Base-by-base conservation (phyloP, 2,113 vertebrate species). In the Ceyx margarethae region DNA sequence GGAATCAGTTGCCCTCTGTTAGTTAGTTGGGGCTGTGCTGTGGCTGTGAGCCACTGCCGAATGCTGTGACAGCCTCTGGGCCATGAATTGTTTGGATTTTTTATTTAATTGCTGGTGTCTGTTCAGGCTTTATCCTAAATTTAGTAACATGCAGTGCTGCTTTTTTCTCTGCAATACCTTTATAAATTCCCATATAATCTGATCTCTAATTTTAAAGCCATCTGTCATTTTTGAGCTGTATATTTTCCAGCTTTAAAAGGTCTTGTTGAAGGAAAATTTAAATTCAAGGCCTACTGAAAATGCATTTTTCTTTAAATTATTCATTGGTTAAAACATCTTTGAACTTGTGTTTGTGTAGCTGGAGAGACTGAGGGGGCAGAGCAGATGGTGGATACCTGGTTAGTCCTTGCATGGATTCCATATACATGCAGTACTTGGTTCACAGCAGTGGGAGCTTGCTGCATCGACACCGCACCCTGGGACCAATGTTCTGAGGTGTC, bases 301-400 rank as follows among this genome's bases (percentile, higher is more conserved):
- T 42, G 80, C 69, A 15, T 95, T 92, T 95, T 87, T 79, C 80
- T 79, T 82, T 96, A 87, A 95, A 96, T 96, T 92, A 96, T 97
- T 95, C 66, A 94, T 96, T 1, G 3, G 58, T 68, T 81, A 83
- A 89, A 87, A 69, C n/a, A 56, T 51, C 95, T 96, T 96, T 94
- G 96, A 95, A 91, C 84, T 91, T 74, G 67, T 73, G 53, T 89
- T 94, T 85, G 74, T 74, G 75, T 73, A 83, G 88, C 89, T 96
- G 92, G 58, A 53, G 89, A 73, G 77, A 25, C 6, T 29, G 62
- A 40, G 61, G 40, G 5, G 15, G 18, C 5, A 4, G 13, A 4
- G 37, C 31, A 69, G 61, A n/a, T 67, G 46, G 54, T 61, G 79
- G 60, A 26, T 81, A 62, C 71, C 60, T 60, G 58, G 33, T 66